phyloP scores from a whole-genome alignment of 2,113 vertebrate species.

The Circaetus gallicus region DNA sequence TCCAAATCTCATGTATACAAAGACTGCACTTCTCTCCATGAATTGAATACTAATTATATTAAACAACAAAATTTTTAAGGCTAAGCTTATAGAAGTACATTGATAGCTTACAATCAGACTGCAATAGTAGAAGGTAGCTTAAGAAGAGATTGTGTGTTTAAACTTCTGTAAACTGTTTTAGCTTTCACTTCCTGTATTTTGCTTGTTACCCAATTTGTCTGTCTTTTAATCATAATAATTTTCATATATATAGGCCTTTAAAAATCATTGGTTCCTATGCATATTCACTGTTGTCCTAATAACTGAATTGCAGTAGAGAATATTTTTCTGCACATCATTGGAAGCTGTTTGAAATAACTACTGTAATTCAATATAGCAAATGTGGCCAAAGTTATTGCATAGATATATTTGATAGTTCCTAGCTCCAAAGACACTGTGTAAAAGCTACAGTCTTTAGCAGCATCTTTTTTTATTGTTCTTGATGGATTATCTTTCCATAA shows the following conservation, averaged over 20 bases:
- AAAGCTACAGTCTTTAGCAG: background rate
- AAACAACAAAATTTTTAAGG: background rate
- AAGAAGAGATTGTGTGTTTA: background rate
- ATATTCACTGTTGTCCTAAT: background rate
- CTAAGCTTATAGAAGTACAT: background rate
- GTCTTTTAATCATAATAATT: background rate
- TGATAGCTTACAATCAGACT: background rate
- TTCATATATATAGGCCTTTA: background rate
- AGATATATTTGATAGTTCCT: background rate
- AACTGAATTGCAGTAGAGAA: background rate
- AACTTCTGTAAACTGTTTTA: background rate
- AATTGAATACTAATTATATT: background rate
- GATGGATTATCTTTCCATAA: background rate
- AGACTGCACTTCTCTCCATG: background rate
- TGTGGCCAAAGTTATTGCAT: background rate
- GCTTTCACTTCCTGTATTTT: background rate
- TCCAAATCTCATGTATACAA: background rate
- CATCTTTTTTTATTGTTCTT: background rate
- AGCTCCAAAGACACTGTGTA: background rate
- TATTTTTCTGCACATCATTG: background rate
- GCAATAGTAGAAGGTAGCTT: background rate
- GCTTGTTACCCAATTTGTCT: background rate
- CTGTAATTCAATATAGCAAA: background rate
- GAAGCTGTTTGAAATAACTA: background rate
- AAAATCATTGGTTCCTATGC: background rate